Conservation (phyloP, 1,140 invertebrate genomes). For the Heliconius nattereri region DNA sequence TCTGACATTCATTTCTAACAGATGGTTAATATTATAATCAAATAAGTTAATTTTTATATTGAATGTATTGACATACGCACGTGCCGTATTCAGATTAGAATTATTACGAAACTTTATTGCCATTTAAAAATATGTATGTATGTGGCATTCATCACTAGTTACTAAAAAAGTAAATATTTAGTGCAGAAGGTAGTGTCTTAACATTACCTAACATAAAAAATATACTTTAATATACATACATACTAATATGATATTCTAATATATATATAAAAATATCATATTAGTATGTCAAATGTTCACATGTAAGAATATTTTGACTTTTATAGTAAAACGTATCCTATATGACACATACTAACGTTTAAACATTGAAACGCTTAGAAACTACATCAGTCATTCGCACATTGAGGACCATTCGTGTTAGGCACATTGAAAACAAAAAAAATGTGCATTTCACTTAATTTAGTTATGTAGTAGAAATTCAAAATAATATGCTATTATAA, state of each 20-base stretch:
- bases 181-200: too few relatives aligned
- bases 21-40: background rate
- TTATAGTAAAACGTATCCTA: conserved; percentile 30
- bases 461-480: background rate
- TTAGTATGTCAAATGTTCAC: background rate
- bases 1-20: too few relatives aligned
- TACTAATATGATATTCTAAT: too few relatives aligned
- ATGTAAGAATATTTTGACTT: conserved; percentile 19
- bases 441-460: background rate
- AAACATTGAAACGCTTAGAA: conserved; percentile 43
- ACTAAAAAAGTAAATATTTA: too few relatives aligned
- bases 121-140: too few relatives aligned
- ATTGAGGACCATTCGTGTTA: conserved; percentile 12
- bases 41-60: background rate
- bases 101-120: background rate
- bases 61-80: background rate
- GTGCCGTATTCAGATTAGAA: background rate
- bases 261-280: too few relatives aligned
- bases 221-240: too few relatives aligned
- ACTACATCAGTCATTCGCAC: conserved; percentile 46
- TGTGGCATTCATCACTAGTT: too few relatives aligned
- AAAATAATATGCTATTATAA: background rate
- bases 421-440: conserved; percentile 17
- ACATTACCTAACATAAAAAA: too few relatives aligned
- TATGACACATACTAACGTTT: conserved; percentile 35